Evolutionary conservation across 2,797 vertebrate species (phyloP).

Genomic region (Enteromius afrohamiltoni): DNA sequence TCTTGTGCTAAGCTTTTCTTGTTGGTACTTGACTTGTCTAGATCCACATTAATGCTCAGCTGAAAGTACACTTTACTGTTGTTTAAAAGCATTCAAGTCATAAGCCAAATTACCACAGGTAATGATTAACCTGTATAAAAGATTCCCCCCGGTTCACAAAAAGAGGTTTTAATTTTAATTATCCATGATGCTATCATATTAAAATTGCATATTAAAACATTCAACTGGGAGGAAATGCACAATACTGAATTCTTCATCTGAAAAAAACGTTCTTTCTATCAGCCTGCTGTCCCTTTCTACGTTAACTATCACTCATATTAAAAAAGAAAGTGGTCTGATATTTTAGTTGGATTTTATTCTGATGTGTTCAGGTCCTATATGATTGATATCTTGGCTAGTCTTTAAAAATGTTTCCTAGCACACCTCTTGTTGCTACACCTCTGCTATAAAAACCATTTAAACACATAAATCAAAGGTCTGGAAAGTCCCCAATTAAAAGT

Average conservation of each 20-base stretch:
- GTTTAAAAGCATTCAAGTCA: background rate
- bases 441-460: background rate
- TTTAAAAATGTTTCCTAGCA: background rate
- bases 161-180: background rate
- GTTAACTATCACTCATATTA: background rate
- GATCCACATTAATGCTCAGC: background rate
- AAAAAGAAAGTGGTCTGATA: background rate
- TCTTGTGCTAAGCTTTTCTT: background rate
- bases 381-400: background rate
- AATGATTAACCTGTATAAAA: background rate
- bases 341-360: background rate
- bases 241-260: background rate
- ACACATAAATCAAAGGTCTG: slow-evolving; percentile 1
- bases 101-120: background rate
- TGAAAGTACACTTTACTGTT: background rate
- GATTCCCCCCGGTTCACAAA: background rate
- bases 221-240: background rate
- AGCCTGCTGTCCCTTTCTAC: background rate
- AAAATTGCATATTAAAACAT: background rate
- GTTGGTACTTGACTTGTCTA: background rate
- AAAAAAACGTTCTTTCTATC: background rate
- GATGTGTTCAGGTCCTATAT: background rate
- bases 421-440: background rate
- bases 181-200: background rate
- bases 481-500: slow-evolving; percentile 5